Evolutionary conservation across 2,113 vertebrate species (phyloP).

Genomic region (Tursiops truncatus): DNA sequence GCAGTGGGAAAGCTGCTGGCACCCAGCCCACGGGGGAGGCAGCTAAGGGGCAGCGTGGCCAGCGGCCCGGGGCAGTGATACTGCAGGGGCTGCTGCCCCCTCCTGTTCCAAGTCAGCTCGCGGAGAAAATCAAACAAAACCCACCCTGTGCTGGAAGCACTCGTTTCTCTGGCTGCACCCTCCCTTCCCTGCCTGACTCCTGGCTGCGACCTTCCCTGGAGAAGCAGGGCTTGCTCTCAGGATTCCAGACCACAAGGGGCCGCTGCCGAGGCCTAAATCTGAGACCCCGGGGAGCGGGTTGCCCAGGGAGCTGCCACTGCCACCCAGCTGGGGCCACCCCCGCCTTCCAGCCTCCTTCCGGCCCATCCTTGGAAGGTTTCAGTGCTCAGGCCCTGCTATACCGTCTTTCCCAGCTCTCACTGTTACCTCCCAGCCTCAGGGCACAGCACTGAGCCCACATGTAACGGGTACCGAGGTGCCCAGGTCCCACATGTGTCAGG

Average conservation of each 20-base stretch:
- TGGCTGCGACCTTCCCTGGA: neutral
- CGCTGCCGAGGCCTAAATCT: accelerated
- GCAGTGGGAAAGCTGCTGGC: neutral
- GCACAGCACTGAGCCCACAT: neutral
- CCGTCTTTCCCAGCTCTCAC: neutral
- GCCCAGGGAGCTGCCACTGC: neutral
- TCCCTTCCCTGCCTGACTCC: neutral
- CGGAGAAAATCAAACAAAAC: neutral
- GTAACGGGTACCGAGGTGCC: neutral
- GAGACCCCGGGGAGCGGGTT: neutral
- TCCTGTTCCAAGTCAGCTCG: neutral
- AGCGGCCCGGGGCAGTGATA: accelerated
- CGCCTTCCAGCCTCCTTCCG: neutral
- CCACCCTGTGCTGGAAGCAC: no score
- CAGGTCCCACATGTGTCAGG: accelerated
- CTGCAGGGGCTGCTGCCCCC: neutral
- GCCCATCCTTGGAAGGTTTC: neutral
- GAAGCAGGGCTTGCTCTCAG: neutral
- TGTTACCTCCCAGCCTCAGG: neutral
- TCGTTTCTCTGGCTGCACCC: neutral
- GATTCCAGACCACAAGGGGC: neutral
- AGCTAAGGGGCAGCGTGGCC: neutral
- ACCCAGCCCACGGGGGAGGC: neutral
- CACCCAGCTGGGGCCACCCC: neutral
- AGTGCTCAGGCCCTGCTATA: neutral